phyloP scores from a whole-genome alignment of 2,888 invertebrate species.

The Andrena marginata region DNA sequence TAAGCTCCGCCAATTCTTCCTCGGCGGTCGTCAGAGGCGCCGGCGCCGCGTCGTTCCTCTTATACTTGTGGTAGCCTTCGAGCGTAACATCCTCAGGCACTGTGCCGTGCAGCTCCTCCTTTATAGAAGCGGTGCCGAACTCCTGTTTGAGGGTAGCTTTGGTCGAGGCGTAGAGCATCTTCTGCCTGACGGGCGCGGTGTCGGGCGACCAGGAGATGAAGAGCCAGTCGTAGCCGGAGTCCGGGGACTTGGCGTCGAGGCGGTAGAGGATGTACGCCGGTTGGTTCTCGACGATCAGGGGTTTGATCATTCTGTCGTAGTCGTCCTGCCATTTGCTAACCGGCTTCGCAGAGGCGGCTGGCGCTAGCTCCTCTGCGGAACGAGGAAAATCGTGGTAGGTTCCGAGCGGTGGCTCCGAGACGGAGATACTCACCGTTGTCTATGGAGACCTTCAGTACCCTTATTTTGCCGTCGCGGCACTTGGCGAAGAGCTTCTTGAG shows the following conservation, averaged over 20 bases:
- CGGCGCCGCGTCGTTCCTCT: constrained; percentile 92
- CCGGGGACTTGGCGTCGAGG: constrained; percentile 91
- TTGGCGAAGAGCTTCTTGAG: constrained; percentile 93
- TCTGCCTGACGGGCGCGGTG: constrained; percentile 94
- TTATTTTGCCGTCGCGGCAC: constrained; percentile 92
- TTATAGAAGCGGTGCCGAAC: constrained; percentile 97
- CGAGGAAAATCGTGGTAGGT: neutral
- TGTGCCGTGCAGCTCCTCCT: constrained; percentile 97
- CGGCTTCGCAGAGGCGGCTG: constrained; percentile 89
- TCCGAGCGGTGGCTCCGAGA: too few species aligned
- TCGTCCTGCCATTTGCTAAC: constrained; percentile 94
- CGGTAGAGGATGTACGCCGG: constrained; percentile 95
- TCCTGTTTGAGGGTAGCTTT: constrained; percentile 98
- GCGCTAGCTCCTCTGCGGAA: constrained; percentile 90
- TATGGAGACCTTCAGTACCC: constrained; percentile 93
- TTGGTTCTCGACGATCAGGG: constrained; percentile 91
- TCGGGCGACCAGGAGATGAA: constrained; percentile 98
- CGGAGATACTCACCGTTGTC: constrained; percentile 90
- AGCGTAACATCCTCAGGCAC: constrained; percentile 92
- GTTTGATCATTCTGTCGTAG: constrained; percentile 91
- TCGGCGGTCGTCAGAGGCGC: constrained; percentile 96
- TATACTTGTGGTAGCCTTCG: constrained; percentile 92
- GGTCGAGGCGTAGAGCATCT: constrained; percentile 99
- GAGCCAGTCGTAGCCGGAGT: constrained; percentile 95
- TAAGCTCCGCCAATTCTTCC: constrained; percentile 93